Evolutionary conservation across 1,140 invertebrate species (phyloP).

Genomic region (Bilobella aurantiaca): DNA sequence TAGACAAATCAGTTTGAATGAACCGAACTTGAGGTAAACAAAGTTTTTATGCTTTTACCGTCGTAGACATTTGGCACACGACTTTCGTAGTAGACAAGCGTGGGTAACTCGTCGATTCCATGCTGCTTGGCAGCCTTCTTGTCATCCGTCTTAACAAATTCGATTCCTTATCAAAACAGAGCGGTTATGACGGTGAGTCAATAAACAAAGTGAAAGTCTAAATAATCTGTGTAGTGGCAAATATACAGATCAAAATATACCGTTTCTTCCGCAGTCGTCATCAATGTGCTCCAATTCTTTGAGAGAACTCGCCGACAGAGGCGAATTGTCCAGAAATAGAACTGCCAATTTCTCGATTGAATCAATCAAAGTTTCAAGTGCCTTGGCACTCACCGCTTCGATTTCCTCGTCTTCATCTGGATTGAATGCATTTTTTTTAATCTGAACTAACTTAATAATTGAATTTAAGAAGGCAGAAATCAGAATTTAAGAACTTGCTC

Average conservation of each 20-base stretch:
- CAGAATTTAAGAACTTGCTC: neutral
- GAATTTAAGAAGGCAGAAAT: neutral
- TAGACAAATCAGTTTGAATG: neutral
- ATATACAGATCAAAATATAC: too few species aligned
- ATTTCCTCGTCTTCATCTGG: constrained; percentile 63
- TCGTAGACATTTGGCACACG: constrained; percentile 85
- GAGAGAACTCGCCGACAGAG: constrained; percentile 46
- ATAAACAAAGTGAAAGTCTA: too few species aligned
- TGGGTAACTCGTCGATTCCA: constrained; percentile 71
- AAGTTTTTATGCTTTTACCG: constrained; percentile 45
- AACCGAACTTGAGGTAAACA: neutral
- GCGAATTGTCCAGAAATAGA: constrained; percentile 55
- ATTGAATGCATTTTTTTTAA: too few species aligned
- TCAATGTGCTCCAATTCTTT: constrained; percentile 83
- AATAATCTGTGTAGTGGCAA: too few species aligned
- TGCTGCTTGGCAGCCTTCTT: constrained; percentile 63
- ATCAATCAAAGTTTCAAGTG: constrained; percentile 64
- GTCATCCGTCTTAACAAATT: constrained; percentile 88
- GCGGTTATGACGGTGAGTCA: neutral
- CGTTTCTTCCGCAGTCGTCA: constrained; percentile 80
- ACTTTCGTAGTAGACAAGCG: constrained; percentile 86
- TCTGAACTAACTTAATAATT: neutral
- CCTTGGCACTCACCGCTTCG: constrained; percentile 81
- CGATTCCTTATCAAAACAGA: constrained; percentile 53
- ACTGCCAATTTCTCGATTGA: constrained; percentile 85